These are phyloP conservation scores for Alca torda DNA, from an alignment of 2,797 vertebrate species.

Conservation along the genomic window DNA sequence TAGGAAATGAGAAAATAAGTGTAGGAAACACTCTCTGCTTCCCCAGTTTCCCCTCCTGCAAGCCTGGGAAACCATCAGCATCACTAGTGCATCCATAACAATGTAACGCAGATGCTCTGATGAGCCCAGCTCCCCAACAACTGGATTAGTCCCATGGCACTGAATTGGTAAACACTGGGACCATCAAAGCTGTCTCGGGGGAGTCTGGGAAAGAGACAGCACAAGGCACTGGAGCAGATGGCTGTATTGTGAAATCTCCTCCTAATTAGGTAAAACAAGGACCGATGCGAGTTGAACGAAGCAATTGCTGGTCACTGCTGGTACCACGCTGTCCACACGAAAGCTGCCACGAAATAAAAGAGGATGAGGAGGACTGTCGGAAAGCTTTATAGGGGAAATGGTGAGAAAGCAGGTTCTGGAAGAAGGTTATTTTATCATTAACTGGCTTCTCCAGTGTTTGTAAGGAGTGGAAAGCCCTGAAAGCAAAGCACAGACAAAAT, in stretches of 20 bases:
- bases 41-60: neutral
- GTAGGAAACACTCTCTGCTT: neutral
- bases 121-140: neutral
- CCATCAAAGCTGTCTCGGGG: neutral
- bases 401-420: neutral
- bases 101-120: neutral
- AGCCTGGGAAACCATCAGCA: neutral
- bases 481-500: neutral
- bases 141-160: neutral
- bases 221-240: conserved; percentile 40
- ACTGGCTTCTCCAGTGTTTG: neutral
- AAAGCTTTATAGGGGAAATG: neutral
- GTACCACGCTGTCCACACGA: fast-evolving
- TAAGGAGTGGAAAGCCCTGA: neutral
- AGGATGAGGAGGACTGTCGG: neutral
- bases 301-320: neutral
- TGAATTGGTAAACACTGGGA: neutral
- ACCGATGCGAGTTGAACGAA: neutral
- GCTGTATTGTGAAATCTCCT: neutral
- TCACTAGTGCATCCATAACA: neutral
- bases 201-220: neutral
- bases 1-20: neutral
- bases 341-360: neutral
- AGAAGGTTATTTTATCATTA: neutral
- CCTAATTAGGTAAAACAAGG: conserved; percentile 22